phyloP scores from a whole-genome alignment of 1,140 invertebrate species.

The Aphis craccivora region DNA sequence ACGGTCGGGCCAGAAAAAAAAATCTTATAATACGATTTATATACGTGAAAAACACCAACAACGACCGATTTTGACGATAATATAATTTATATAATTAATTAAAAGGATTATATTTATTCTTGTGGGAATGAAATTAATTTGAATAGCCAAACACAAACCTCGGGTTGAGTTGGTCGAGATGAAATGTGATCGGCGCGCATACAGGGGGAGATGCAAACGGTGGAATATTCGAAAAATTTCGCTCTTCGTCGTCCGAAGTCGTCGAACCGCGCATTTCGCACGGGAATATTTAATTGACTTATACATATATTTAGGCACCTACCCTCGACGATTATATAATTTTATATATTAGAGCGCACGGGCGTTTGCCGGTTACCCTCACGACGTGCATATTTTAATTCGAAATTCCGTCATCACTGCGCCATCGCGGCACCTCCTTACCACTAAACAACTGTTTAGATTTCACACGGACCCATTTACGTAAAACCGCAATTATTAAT shows the following conservation, averaged over 20 bases:
- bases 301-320: background rate
- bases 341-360: background rate
- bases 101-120: slow-evolving; percentile 45
- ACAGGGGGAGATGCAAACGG: no score
- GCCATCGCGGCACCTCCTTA: background rate
- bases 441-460: background rate
- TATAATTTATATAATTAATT: slow-evolving; percentile 12
- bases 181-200: background rate
- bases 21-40: background rate
- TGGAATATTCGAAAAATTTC: background rate
- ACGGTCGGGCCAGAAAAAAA: background rate
- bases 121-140: slow-evolving; percentile 22
- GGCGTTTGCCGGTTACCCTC: background rate
- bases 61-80: background rate
- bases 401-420: background rate
- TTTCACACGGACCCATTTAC: background rate
- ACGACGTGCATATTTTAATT: background rate
- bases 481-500: no score
- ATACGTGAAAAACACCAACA: background rate
- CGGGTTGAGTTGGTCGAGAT: background rate
- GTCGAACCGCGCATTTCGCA: background rate
- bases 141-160: background rate
- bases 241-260: background rate
- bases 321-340: slow-evolving; percentile 15
- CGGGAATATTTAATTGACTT: slow-evolving; percentile 31